Base-by-base conservation (phyloP, 35 echinoderm and acorn worm genomes). In the Acanthaster planci region DNA sequence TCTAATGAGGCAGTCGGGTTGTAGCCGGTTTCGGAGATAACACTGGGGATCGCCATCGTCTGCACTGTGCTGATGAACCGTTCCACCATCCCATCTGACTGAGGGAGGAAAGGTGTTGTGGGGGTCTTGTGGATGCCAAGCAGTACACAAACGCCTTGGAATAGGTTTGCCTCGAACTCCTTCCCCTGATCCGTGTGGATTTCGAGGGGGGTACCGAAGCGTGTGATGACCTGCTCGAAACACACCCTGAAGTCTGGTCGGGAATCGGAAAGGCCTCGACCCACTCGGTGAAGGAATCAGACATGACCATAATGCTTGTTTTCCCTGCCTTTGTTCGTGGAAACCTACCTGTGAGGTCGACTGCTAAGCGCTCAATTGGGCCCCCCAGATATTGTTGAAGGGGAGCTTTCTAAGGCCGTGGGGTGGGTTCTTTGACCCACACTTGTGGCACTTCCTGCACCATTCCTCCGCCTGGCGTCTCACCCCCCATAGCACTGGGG, bases 81-180 rank as follows among this genome's bases (percentile, higher is more conserved):
- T 52, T 91, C 82, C 18, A 80, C 40, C 54, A 91, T 85, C 19
- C 89, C 75, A 53, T 80, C 75, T 52, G 58, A 44, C 53, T 85
- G 60, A 8, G 89, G 82, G 35, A 78, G 89, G 32, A 72, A 89
- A 1, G 88, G 80, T 18, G 60, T 84, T 19, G 88, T 84, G 40
- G 80, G 82, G 6, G 82, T 91, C 47, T 91, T 91, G 39, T 86
- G 85, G 17, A 80, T 81, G 21, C 76, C 83, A 0, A 86, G 21
- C 40, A 91, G 42, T 1, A 32, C 12, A 52, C 83, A 91, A 26
- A 91, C n/a, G 14, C 80, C 67, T 53, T 91, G 52, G 30, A 91
- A 59, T 5, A 86, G n/a, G 22, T 42, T 52, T 18, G 89, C 77
- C 67, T 91, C 89, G 52, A 91, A 91, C 18, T 86, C 51, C n/a